Percentiles rank a stretch among this genome's conserved stretches.
Conservation (phyloP, 2,113 vertebrate genomes). For the Thamnophis sirtalis region DNA sequence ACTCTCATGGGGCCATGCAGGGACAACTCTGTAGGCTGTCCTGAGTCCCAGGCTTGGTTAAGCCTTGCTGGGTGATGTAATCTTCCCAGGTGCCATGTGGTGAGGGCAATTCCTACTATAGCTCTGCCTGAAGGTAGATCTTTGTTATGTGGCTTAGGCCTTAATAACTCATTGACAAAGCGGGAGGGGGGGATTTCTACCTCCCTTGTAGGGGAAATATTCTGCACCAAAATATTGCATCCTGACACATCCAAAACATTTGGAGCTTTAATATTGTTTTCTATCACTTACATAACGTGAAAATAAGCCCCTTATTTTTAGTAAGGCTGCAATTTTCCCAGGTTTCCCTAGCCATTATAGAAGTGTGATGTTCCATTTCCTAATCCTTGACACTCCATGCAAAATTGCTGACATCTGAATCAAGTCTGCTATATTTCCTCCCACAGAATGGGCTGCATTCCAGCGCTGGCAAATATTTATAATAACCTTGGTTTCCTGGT, state of each 20-base stretch:
- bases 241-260: background rate
- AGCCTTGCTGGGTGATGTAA: too few species aligned
- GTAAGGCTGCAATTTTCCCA: background rate
- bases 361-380: conserved; percentile 49
- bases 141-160: too few species aligned
- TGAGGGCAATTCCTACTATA: too few species aligned
- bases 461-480: background rate
- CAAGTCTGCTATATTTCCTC: conserved; percentile 45
- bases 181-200: too few species aligned
- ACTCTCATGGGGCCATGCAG: too few species aligned
- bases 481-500: background rate
- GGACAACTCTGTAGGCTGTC: too few species aligned
- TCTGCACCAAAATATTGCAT: background rate
- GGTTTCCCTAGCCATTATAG: conserved; percentile 31
- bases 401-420: conserved; percentile 35
- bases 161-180: too few species aligned
- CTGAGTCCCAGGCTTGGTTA: too few species aligned
- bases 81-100: too few species aligned
- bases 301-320: background rate
- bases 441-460: background rate
- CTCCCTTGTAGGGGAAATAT: too few species aligned
- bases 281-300: background rate
- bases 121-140: too few species aligned
- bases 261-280: background rate
- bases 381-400: conserved; percentile 36